Conservation (phyloP, 2,113 vertebrate species). For the Dicaeum eximium region DNA sequence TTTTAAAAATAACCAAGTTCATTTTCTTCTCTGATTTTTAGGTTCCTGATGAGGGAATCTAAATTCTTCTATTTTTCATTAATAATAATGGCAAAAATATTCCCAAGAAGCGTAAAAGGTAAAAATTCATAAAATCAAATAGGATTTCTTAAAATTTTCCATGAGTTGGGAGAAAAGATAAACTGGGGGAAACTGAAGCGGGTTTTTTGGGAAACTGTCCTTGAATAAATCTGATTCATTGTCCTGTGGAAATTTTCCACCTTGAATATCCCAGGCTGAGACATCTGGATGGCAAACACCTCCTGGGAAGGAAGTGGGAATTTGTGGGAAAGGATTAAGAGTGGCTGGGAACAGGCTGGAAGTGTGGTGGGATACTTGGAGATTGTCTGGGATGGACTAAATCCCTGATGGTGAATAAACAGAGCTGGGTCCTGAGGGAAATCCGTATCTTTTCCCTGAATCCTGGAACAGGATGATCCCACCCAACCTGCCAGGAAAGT, state of each 20-base stretch:
- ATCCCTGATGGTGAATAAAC: not conserved
- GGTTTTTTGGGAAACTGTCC: not conserved
- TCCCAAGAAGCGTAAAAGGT: not conserved
- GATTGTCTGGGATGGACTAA: not conserved
- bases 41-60: not conserved
- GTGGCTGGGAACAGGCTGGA: not conserved
- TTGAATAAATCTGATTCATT: not conserved
- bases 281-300: not conserved
- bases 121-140: not conserved
- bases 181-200: not conserved
- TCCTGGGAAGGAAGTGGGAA: not conserved
- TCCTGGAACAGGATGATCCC: not conserved
- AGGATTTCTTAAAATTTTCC: not conserved
- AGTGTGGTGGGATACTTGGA: not conserved
- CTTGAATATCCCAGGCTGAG: fast-evolving
- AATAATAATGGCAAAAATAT: not conserved
- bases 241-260: not conserved
- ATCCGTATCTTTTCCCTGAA: not conserved
- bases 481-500: not conserved
- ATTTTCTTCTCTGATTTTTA: not conserved
- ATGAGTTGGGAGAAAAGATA: not conserved
- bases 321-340: not conserved
- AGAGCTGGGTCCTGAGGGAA: not conserved
- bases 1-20: not conserved
- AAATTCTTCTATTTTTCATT: not conserved